Percentiles rank a stretch among this genome's conserved stretches.
Conservation (phyloP, 2,888 invertebrate species). For the Bembecia ichneumoniformis region DNA sequence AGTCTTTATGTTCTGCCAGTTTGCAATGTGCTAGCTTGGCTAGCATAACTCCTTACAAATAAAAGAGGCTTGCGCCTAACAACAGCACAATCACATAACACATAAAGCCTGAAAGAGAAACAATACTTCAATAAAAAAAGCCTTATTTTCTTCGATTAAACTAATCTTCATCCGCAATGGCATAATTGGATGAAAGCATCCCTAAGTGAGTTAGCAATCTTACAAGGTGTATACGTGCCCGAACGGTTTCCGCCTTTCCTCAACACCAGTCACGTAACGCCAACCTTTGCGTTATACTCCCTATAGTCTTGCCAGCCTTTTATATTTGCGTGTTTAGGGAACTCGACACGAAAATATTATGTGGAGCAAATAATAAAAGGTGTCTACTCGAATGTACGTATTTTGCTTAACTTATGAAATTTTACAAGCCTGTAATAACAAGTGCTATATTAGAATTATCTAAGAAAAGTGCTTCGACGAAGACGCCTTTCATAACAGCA, state of each 20-base stretch:
- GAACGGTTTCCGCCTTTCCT: conserved; percentile 27
- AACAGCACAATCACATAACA: no score
- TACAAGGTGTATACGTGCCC: conserved; percentile 19
- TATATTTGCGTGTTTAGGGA: background rate
- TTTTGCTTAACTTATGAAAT: no score
- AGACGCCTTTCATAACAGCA: no score
- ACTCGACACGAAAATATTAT: background rate
- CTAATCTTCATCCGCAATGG: conserved; percentile 25
- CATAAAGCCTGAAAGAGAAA: no score
- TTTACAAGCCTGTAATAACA: no score
- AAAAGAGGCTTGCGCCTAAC: no score
- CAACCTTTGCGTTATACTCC: background rate
- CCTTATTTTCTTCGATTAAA: conserved; percentile 5
- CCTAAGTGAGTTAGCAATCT: conserved; percentile 30
- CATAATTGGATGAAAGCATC: conserved; percentile 40
- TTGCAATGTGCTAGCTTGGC: no score
- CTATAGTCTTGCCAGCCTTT: background rate
- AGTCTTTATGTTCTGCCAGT: no score
- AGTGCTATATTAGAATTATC: no score
- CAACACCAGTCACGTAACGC: conserved; percentile 27
- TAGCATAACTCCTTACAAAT: no score
- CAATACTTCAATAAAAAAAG: no score
- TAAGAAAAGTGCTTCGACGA: no score
- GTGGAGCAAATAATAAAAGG: background rate
- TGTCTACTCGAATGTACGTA: background rate